These are phyloP conservation scores for Brachycybe producta DNA, from an alignment of 2,888 invertebrate genomes.

Conservation along the genomic window DNA sequence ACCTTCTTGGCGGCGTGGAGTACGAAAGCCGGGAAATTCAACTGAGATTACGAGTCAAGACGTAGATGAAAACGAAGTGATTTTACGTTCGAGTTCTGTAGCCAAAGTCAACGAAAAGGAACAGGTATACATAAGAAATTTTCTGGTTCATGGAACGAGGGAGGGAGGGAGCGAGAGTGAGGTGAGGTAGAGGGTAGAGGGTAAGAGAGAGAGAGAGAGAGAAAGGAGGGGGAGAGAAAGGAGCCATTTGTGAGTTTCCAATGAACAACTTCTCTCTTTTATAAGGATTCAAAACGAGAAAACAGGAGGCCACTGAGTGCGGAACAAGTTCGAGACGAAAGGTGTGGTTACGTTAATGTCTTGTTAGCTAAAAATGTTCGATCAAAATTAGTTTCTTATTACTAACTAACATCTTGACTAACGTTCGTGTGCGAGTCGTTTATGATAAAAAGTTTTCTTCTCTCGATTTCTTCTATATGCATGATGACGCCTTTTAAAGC, in stretches of 20 bases:
- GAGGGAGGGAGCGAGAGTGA: no score
- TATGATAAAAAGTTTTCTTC: no score
- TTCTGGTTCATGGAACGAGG: no score
- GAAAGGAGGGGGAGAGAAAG: no score
- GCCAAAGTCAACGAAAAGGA: slow-evolving; percentile 13
- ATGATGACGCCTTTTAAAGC: no score
- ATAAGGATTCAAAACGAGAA: not conserved
- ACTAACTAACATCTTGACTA: no score
- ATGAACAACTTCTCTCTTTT: not conserved
- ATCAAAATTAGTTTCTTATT: no score
- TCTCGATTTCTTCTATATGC: no score
- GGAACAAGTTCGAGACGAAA: not conserved
- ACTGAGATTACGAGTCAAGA: slow-evolving; percentile 8
- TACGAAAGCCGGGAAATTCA: slow-evolving; percentile 17
- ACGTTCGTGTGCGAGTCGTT: no score
- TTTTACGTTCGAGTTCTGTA: slow-evolving; percentile 1
- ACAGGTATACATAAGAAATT: slow-evolving; percentile 5
- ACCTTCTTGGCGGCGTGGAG: slow-evolving; percentile 16
- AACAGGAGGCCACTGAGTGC: slow-evolving; percentile 4
- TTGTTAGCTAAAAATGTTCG: not conserved
- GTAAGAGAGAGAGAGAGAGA: no score
- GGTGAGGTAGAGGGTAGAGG: no score
- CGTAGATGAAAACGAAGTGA: slow-evolving; percentile 5
- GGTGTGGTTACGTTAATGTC: not conserved
- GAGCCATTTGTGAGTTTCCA: no score